A percentile compares a stretch with the other conserved stretches of the same genome.
These are phyloP conservation scores for Mesembrinibis cayennensis DNA, from an alignment of 2,113 vertebrate genomes.

Conservation along the genomic window DNA sequence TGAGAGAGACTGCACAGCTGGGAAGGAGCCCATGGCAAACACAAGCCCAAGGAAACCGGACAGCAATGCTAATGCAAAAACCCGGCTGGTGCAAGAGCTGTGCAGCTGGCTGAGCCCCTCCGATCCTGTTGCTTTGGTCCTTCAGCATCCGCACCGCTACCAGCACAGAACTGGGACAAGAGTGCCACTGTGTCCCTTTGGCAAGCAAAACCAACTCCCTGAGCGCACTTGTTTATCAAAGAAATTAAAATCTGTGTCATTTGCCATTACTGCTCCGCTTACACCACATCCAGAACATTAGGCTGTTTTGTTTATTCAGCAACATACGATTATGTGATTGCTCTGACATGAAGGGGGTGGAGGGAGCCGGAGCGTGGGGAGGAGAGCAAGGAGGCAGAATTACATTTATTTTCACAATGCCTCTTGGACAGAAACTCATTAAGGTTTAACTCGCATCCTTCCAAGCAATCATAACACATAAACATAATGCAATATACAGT, in stretches of 20 bases:
- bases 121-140: background rate
- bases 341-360: accelerated
- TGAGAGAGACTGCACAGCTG: background rate
- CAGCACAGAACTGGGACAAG: background rate
- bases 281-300: background rate
- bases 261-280: background rate
- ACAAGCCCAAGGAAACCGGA: background rate
- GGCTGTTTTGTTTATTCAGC: constrained; percentile 36
- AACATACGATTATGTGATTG: background rate
- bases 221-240: background rate
- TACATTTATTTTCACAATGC: constrained; percentile 2
- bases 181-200: background rate
- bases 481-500: background rate
- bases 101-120: background rate
- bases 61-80: background rate
- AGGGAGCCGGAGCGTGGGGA: background rate
- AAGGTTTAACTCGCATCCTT: constrained; percentile 24
- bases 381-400: background rate
- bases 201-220: background rate
- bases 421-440: constrained; percentile 27
- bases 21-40: constrained; percentile 10
- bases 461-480: background rate
- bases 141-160: background rate
- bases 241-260: background rate
- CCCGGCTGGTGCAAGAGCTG: background rate